These are phyloP conservation scores for Gymnoscelis rufifasciata DNA, from an alignment of 2,888 invertebrate genomes.

Conservation along the genomic window DNA sequence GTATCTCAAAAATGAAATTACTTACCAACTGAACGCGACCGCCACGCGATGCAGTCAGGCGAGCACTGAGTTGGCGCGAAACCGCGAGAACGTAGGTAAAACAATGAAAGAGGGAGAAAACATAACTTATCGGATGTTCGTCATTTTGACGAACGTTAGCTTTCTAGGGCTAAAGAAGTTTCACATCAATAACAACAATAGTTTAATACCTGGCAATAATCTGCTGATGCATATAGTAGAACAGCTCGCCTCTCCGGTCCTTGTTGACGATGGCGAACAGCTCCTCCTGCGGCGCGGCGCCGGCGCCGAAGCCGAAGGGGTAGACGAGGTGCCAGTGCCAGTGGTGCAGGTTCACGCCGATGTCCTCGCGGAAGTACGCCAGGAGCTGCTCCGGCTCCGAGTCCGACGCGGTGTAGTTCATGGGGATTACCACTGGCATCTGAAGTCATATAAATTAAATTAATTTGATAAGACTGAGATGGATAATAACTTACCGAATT, in stretches of 20 bases:
- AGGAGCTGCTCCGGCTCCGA: constrained; percentile 87
- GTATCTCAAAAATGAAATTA: too few relatives aligned
- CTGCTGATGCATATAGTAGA: constrained; percentile 90
- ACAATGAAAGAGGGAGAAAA: too few relatives aligned
- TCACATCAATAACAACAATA: background rate
- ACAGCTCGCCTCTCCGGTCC: constrained; percentile 87
- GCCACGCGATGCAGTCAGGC: too few relatives aligned
- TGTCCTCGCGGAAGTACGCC: constrained; percentile 91
- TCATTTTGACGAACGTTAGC: too few relatives aligned
- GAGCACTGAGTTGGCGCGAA: too few relatives aligned
- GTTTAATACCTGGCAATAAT: constrained; percentile 75
- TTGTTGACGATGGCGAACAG: constrained; percentile 79
- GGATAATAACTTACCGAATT: too few relatives aligned
- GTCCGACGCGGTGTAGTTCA: constrained; percentile 86
- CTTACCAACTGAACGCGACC: too few relatives aligned
- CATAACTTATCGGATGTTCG: too few relatives aligned
- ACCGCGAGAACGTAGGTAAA: too few relatives aligned
- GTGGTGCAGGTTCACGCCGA: constrained; percentile 91
- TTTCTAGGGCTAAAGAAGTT: too few relatives aligned
- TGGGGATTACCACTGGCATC: constrained; percentile 84
- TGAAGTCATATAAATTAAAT: constrained; percentile 33
- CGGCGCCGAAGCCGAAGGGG: constrained; percentile 81
- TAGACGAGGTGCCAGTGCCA: constrained; percentile 96
- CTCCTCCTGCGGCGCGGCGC: constrained; percentile 45
- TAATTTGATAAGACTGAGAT: too few relatives aligned